Evolutionary conservation across 2,888 invertebrate genomes (phyloP).

Genomic region (Merodon equestris): DNA sequence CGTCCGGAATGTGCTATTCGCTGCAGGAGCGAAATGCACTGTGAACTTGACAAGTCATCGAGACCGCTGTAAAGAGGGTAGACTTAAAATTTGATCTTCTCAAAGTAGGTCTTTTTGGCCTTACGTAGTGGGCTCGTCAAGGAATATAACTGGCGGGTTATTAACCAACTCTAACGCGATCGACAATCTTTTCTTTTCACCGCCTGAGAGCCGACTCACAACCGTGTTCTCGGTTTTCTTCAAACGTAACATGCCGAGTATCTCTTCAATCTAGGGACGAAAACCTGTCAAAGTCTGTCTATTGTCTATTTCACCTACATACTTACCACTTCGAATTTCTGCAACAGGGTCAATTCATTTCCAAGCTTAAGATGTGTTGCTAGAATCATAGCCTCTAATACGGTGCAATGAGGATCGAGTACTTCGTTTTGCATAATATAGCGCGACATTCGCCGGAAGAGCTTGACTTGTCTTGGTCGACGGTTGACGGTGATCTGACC

Average conservation of each 20-base stretch:
- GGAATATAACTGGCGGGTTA: constrained; percentile 96
- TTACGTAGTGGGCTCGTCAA: constrained; percentile 98
- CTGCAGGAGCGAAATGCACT: constrained; percentile 92
- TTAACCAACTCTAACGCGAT: constrained; percentile 94
- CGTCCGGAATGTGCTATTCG: constrained; percentile 91
- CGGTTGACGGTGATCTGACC: constrained; percentile 91
- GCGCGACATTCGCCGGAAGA: constrained; percentile 92
- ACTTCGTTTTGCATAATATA: constrained; percentile 98
- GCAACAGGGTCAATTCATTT: constrained; percentile 80
- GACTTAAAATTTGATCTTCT: constrained; percentile 5
- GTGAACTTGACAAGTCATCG: constrained; percentile 93
- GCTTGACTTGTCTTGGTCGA: constrained; percentile 85
- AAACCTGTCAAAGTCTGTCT: no score
- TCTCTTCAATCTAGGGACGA: constrained; percentile 88
- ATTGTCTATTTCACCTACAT: background rate
- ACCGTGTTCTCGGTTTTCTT: constrained; percentile 86
- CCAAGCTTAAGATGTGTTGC: constrained; percentile 94
- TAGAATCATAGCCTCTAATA: constrained; percentile 91
- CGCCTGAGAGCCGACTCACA: constrained; percentile 90
- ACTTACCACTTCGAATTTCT: constrained; percentile 87
- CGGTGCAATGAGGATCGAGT: constrained; percentile 91
- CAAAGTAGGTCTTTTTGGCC: constrained; percentile 38
- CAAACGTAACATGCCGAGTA: constrained; percentile 89
- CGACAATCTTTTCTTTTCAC: constrained; percentile 94
- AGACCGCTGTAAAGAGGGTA: constrained; percentile 84